Percentiles rank a stretch among this genome's conserved stretches.
Conservation (phyloP, 2,888 invertebrate genomes). For the Stegophylla sp. region DNA sequence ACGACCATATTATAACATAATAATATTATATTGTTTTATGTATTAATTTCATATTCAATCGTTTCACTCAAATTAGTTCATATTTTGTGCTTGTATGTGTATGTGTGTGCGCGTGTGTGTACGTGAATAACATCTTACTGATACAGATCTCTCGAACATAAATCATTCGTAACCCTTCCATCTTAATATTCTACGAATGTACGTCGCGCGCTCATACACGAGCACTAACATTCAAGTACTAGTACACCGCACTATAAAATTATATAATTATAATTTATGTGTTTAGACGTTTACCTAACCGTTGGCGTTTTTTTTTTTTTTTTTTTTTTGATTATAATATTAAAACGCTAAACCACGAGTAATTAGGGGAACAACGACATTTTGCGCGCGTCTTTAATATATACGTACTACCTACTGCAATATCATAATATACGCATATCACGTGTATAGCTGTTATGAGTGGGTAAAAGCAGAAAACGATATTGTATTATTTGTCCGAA, state of each 20-base stretch:
- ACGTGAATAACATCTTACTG: constrained; percentile 23
- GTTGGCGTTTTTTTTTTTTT: background rate
- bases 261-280: background rate
- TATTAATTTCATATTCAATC: constrained; percentile 25
- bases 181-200: constrained; percentile 3
- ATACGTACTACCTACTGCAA: too few species aligned
- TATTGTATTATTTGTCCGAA: too few species aligned
- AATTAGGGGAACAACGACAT: background rate
- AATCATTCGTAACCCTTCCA: constrained; percentile 18
- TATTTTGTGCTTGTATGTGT: too few species aligned
- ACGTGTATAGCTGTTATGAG: too few species aligned
- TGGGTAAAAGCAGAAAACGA: too few species aligned
- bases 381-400: too few species aligned
- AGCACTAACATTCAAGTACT: too few species aligned
- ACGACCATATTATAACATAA: too few species aligned
- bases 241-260: background rate
- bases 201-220: background rate
- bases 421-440: too few species aligned
- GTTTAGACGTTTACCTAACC: background rate
- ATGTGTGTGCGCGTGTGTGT: too few species aligned
- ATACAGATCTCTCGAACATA: constrained; percentile 20
- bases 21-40: too few species aligned
- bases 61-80: constrained; percentile 14
- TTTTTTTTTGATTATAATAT: too few species aligned
- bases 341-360: background rate